These are phyloP conservation scores for Drosophila melanosoma DNA, from an alignment of 2,888 invertebrate species.

Conservation along the genomic window DNA sequence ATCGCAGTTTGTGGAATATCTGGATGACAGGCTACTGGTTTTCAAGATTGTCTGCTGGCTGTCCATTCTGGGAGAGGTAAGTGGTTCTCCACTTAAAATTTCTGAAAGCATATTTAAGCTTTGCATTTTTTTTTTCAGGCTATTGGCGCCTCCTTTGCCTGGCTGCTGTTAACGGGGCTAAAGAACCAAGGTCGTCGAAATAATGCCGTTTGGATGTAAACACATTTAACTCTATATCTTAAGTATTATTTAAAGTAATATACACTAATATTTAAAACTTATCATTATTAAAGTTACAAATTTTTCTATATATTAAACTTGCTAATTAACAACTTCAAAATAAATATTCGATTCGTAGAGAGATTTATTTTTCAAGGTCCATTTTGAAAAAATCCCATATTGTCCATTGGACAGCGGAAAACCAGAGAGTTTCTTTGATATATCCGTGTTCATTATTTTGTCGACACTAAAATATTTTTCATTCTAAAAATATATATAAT, in stretches of 20 bases:
- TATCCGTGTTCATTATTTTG: constrained; percentile 15
- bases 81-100: background rate
- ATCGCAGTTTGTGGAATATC: constrained; percentile 75
- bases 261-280: constrained; percentile 29
- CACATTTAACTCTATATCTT: constrained; percentile 21
- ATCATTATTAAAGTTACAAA: constrained; percentile 19
- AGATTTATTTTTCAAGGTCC: constrained; percentile 18
- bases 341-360: constrained; percentile 18
- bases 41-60: constrained; percentile 78
- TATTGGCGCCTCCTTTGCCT: constrained; percentile 71
- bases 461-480: constrained; percentile 14
- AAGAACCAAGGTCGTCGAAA: constrained; percentile 78
- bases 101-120: background rate
- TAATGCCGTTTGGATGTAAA: constrained; percentile 80
- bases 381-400: constrained; percentile 26
- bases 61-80: constrained; percentile 78
- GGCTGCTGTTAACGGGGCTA: constrained; percentile 73
- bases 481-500: constrained; percentile 5
- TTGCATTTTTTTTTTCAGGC: constrained; percentile 45
- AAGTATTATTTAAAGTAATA: constrained; percentile 45
- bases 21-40: constrained; percentile 73
- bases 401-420: constrained; percentile 31
- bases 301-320: background rate
- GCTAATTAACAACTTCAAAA: constrained; percentile 18
- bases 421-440: constrained; percentile 1